Percentiles rank a stretch among this genome's conserved stretches.
These are phyloP conservation scores for Nothoprocta perdicaria DNA, from an alignment of 2,113 vertebrate species.

Conservation along the genomic window DNA sequence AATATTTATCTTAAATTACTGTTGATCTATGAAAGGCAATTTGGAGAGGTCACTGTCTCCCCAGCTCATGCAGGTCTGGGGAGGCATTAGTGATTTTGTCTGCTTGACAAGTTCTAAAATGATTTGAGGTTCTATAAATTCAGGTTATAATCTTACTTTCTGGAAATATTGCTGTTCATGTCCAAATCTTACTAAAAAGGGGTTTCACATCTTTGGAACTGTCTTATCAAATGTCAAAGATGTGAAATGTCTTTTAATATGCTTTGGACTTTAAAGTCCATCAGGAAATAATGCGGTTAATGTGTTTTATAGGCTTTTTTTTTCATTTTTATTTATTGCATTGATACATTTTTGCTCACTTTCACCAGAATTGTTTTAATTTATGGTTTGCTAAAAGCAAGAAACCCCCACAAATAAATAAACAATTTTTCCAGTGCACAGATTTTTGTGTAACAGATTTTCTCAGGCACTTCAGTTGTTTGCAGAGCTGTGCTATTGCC, in stretches of 20 bases:
- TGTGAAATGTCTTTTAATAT: neutral
- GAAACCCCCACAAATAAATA: neutral
- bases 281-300: neutral
- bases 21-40: neutral
- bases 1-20: neutral
- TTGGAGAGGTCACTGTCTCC: neutral
- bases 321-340: no score
- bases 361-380: neutral
- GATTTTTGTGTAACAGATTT: neutral
- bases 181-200: slow-evolving; percentile 28
- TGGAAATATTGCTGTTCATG: slow-evolving; percentile 18
- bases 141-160: neutral
- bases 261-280: neutral
- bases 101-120: neutral
- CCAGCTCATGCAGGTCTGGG: neutral
- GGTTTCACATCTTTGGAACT: slow-evolving; percentile 22
- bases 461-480: neutral
- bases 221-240: slow-evolving; percentile 6
- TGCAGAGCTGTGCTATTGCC: neutral
- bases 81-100: neutral
- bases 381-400: neutral
- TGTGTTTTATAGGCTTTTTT: neutral
- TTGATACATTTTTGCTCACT: neutral
- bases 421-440: neutral
- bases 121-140: neutral